phyloP scores from a whole-genome alignment of 2,888 invertebrate species.

The Agapostemon virescens region DNA sequence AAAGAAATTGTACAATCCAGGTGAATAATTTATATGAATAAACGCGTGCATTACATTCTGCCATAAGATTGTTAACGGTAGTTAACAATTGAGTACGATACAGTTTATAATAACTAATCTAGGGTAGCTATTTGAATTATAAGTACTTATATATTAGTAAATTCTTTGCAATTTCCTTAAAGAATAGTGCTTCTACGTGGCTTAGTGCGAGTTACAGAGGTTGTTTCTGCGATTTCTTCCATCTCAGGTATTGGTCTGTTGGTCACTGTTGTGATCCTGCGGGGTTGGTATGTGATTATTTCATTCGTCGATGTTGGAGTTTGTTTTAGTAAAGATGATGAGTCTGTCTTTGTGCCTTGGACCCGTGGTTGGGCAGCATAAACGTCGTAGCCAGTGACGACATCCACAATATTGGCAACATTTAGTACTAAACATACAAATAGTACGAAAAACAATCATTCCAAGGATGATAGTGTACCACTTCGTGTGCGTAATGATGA shows the following conservation, averaged over 20 bases:
- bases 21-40: too few species aligned
- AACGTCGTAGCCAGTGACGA: neutral
- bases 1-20: too few species aligned
- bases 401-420: constrained; percentile 2
- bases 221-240: constrained; percentile 7
- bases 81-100: neutral
- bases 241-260: constrained; percentile 9
- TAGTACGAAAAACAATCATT: neutral
- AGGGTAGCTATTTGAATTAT: too few species aligned
- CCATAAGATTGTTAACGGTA: neutral
- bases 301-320: neutral
- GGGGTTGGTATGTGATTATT: constrained; percentile 13
- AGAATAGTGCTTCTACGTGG: constrained; percentile 10
- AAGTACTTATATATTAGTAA: too few species aligned
- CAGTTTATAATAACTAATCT: too few species aligned
- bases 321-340: neutral
- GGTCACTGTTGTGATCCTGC: neutral
- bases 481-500: constrained; percentile 12
- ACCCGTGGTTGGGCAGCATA: constrained; percentile 10
- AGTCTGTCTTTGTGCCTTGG: neutral
- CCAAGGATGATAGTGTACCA: constrained; percentile 21
- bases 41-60: too few species aligned
- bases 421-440: constrained; percentile 8
- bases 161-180: neutral
- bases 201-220: neutral